Percentiles rank a stretch among this genome's conserved stretches.
These are phyloP conservation scores for Seira ritae DNA, from an alignment of 2,888 invertebrate genomes.

Conservation along the genomic window DNA sequence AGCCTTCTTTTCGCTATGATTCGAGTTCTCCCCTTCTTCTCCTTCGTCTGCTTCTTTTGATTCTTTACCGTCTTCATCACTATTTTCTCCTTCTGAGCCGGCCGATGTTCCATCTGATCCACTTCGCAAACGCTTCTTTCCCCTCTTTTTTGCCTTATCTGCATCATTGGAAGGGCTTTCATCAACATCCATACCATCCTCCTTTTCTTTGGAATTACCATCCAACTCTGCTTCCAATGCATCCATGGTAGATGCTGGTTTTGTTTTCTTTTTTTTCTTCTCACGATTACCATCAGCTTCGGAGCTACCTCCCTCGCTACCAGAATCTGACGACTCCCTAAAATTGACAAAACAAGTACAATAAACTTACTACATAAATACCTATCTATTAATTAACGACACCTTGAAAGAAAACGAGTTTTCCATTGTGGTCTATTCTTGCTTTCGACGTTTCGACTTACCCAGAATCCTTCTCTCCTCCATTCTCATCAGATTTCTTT, in stretches of 20 bases:
- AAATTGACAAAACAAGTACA: neutral
- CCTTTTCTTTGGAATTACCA: conserved; percentile 53
- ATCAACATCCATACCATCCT: conserved; percentile 73
- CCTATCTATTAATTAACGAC: no score
- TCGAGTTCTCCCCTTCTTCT: conserved; percentile 76
- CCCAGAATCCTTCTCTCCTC: conserved; percentile 54
- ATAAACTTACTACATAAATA: no score
- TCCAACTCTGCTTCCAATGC: conserved; percentile 76
- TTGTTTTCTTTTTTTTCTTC: conserved; percentile 54
- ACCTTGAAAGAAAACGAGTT: no score
- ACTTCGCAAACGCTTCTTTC: conserved; percentile 76
- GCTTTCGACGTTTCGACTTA: conserved; percentile 19
- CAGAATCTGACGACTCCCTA: conserved; percentile 56
- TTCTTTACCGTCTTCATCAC: conserved; percentile 74
- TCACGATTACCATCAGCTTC: conserved; percentile 49
- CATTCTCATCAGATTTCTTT: conserved; percentile 74
- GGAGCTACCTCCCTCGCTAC: conserved; percentile 64
- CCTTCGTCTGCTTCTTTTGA: conserved; percentile 74
- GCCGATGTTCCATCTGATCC: conserved; percentile 59
- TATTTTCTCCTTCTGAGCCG: conserved; percentile 74
- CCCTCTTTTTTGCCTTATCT: conserved; percentile 74
- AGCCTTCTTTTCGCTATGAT: conserved; percentile 73
- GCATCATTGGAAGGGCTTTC: conserved; percentile 68
- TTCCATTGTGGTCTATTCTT: no score
- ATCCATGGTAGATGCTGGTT: conserved; percentile 62